Evolutionary conservation across 2,888 invertebrate genomes (phyloP).

Genomic region (Chaetogeoica ovagalla): DNA sequence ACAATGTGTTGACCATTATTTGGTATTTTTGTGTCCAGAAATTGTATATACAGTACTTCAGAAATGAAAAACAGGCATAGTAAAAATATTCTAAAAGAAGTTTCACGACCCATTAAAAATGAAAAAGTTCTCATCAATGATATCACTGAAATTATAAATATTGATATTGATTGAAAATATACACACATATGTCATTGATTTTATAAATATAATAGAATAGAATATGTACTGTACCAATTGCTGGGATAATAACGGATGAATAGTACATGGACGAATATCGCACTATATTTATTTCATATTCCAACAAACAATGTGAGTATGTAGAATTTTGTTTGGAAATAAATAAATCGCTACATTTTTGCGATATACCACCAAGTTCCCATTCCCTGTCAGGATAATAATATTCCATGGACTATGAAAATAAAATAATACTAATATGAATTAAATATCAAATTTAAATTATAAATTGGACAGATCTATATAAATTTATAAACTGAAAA

Average conservation of each 20-base stretch:
- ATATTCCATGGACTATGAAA: background rate
- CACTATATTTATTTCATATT: background rate
- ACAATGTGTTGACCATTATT: slow-evolving; percentile 30
- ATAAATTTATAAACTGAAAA: background rate
- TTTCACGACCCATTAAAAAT: slow-evolving; percentile 33
- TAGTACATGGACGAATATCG: slow-evolving; percentile 39
- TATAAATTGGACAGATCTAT: background rate
- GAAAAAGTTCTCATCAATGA: slow-evolving; percentile 43
- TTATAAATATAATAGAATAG: background rate
- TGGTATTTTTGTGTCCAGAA: slow-evolving; percentile 37
- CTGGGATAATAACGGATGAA: slow-evolving; percentile 37
- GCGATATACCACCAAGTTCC: background rate
- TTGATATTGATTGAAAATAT: background rate
- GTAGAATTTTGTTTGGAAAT: background rate
- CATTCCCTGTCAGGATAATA: slow-evolving; percentile 23
- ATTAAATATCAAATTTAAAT: background rate
- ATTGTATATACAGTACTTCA: slow-evolving; percentile 31
- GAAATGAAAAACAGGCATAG: slow-evolving; percentile 39
- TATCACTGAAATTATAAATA: slow-evolving; percentile 34
- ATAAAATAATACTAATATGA: background rate
- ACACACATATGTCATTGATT: background rate
- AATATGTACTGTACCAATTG: slow-evolving; percentile 13
- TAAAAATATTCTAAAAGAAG: slow-evolving; percentile 3
- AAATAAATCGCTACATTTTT: background rate
- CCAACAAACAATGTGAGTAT: background rate